Percentiles rank a stretch among this genome's conserved stretches.
phyloP scores from a whole-genome alignment of 2,888 invertebrate species.

The Acanthosepion lycidas region DNA sequence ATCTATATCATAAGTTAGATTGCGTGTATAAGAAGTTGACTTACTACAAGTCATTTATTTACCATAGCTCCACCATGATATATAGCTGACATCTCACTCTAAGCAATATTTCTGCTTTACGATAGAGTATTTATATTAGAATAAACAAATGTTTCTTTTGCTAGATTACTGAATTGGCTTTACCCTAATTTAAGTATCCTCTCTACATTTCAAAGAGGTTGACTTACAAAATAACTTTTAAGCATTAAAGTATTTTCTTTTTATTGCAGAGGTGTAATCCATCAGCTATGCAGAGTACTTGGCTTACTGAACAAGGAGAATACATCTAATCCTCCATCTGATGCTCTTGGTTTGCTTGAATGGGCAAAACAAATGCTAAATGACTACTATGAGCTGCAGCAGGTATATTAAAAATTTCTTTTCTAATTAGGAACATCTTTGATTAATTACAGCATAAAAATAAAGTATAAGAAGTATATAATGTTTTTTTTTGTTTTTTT shows the following conservation, averaged over 20 bases:
- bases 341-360: constrained; percentile 67
- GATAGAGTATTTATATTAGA: too few species aligned
- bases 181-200: not conserved
- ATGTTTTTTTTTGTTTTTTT: too few species aligned
- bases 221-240: not conserved
- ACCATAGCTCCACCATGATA: too few species aligned
- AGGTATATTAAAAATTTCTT: constrained; percentile 51
- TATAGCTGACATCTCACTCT: too few species aligned
- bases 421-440: not conserved
- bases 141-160: too few species aligned
- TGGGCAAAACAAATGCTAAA: constrained; percentile 71
- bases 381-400: constrained; percentile 59
- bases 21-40: not conserved
- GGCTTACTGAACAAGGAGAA: constrained; percentile 68
- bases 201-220: not conserved
- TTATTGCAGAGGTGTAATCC: constrained; percentile 66
- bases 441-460: not conserved
- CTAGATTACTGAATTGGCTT: too few species aligned
- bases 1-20: not conserved
- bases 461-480: not conserved
- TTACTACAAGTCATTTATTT: too few species aligned
- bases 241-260: constrained; percentile 10
- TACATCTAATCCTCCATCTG: constrained; percentile 65
- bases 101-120: too few species aligned
- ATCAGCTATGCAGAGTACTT: constrained; percentile 69